Base-by-base conservation (phyloP, 2,797 vertebrate species). In the Cossypha heuglini region DNA sequence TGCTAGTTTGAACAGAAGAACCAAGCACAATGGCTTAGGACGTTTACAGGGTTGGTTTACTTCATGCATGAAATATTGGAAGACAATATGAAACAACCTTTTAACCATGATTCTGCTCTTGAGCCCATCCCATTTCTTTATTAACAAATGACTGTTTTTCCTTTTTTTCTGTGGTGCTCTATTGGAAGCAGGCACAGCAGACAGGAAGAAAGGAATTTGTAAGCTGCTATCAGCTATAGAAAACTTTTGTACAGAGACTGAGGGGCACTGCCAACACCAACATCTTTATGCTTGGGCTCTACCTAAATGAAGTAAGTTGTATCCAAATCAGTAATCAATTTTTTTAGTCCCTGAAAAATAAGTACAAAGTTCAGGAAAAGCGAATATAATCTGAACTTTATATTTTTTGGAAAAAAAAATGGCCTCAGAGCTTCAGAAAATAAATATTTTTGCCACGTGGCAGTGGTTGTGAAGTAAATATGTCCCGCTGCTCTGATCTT, bases 401-500 rank as follows among this genome's bases (percentile, higher is more conserved):
- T 88, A 76, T 96, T 87, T 91, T 43, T 48, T 72, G 57, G 8
- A 16, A n/a, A 76, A 97, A 96, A 62, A 16, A 64, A 64, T 98
- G 97, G 96, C 97, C 96, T 95, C 33, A 77, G 96, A 98, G 94
- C 97, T 98, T 97, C 94, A 95, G 97, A 98, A 99, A 99, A 99
- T 98, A 99, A 98, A 99, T 98, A 98, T 98, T 98, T 98, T 98
- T 95, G 97, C 98, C 98, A 98, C 98, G 97, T 98, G 98, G 98
- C 97, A 96, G 88, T 97, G 96, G 98, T 98, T 98, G 98, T 98
- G 98, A 99, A 98, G 98, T 98, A 98, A 99, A 98, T 98, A 98
- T 97, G 98, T 99, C 99, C 99, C 98, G 97, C 98, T 98, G 98
- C 98, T 99, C 98, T 99, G 99, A 99, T 99, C 98, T 98, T 99